phyloP scores from a whole-genome alignment of 1,140 invertebrate species.

The Rhyacophila brunnea region DNA sequence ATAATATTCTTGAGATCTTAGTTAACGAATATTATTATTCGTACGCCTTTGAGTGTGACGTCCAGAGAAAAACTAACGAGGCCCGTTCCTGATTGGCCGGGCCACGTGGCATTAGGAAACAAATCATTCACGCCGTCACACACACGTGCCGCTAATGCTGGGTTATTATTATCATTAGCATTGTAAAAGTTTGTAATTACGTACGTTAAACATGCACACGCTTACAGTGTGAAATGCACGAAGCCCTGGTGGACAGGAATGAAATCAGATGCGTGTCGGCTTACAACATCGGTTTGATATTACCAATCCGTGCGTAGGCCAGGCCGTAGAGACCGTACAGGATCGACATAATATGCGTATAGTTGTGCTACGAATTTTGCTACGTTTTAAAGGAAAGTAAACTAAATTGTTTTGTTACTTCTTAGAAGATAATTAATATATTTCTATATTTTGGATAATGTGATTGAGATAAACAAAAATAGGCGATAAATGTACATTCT shows the following conservation, averaged over 20 bases:
- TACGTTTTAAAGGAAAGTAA: too few species aligned
- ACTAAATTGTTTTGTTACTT: too few species aligned
- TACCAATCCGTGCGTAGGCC: too few species aligned
- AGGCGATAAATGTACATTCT: too few species aligned
- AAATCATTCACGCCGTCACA: constrained; percentile 25
- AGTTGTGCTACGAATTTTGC: too few species aligned
- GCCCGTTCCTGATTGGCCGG: constrained; percentile 15
- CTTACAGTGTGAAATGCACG: background rate
- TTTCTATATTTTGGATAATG: too few species aligned
- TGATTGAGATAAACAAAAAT: too few species aligned
- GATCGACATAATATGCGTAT: too few species aligned
- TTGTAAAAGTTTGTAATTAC: constrained; percentile 18
- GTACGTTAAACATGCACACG: background rate
- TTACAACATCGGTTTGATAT: background rate
- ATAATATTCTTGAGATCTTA: too few species aligned
- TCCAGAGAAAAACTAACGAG: constrained; percentile 23
- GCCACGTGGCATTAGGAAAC: constrained; percentile 32
- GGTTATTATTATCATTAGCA: constrained; percentile 30
- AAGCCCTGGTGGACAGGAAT: background rate
- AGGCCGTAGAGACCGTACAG: too few species aligned
- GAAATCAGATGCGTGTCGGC: background rate
- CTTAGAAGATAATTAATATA: too few species aligned
- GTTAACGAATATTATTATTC: too few species aligned
- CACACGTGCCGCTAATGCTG: constrained; percentile 32
- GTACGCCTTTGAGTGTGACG: background rate